Evolutionary conservation across 2,113 vertebrate genomes (phyloP).

Genomic region (Atrichornis clamosus): DNA sequence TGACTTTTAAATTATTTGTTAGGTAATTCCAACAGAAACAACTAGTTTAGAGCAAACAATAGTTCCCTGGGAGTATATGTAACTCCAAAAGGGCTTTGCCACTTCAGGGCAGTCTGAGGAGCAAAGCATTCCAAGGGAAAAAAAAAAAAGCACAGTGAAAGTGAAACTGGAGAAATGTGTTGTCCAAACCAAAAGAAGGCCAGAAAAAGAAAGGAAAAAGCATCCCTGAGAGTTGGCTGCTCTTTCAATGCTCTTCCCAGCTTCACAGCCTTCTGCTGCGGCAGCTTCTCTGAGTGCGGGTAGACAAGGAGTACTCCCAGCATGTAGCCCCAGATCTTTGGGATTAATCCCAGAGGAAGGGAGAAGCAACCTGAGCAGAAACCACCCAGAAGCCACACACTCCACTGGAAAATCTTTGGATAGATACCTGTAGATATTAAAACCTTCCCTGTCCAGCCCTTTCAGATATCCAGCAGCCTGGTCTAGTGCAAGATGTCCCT

Average conservation of each 20-base stretch:
- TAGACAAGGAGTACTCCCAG: background rate
- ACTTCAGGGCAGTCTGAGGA: background rate
- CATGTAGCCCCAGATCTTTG: rapidly evolving
- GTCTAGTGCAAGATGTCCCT: background rate
- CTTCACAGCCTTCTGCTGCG: background rate
- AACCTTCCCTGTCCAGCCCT: background rate
- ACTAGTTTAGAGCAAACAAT: background rate
- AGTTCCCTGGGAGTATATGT: background rate
- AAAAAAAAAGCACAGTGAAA: background rate
- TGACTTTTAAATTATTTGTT: background rate
- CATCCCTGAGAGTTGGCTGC: background rate
- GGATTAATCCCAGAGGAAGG: background rate
- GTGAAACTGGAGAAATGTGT: background rate
- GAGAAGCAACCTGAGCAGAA: background rate
- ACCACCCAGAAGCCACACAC: rapidly evolving
- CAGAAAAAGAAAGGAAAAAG: background rate
- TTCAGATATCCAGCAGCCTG: background rate
- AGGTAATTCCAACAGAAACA: background rate
- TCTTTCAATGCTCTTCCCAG: background rate
- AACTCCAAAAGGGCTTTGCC: background rate
- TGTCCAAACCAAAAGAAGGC: background rate
- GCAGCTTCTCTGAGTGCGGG: rapidly evolving
- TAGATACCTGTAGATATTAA: background rate
- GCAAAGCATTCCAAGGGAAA: background rate
- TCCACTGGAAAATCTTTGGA: background rate